phyloP scores from a whole-genome alignment of 2,113 vertebrate species.

The Chaenogobius annularis region DNA sequence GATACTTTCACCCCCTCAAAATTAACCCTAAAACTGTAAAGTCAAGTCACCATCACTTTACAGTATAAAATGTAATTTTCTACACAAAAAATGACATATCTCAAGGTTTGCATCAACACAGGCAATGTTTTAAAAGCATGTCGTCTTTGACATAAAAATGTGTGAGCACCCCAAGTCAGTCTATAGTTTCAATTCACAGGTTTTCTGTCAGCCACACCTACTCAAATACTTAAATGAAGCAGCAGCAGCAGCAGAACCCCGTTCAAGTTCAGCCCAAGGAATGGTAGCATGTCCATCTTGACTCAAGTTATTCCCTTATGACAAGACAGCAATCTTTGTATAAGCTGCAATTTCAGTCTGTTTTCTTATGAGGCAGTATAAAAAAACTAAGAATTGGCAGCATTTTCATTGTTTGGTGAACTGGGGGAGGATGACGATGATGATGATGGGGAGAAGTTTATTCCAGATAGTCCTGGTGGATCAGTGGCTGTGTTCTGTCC shows the following conservation, averaged over 20 bases:
- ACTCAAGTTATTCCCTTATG: slow-evolving; percentile 25
- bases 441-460: slow-evolving; percentile 91
- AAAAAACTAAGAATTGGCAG: slow-evolving; percentile 84
- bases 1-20: slow-evolving; percentile 26
- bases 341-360: slow-evolving; percentile 30
- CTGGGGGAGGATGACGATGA: slow-evolving; percentile 86
- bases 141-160: slow-evolving; percentile 53
- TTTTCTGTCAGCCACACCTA: slow-evolving; percentile 26
- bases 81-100: slow-evolving; percentile 45
- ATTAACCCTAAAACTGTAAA: slow-evolving; percentile 30
- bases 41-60: slow-evolving; percentile 31
- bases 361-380: slow-evolving; percentile 8
- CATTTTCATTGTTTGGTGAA: slow-evolving; percentile 89
- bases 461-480: slow-evolving; percentile 88
- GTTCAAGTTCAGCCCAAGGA: slow-evolving; percentile 30
- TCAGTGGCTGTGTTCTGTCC: slow-evolving; percentile 98
- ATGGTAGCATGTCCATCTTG: slow-evolving; percentile 39
- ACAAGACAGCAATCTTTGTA: slow-evolving; percentile 29
- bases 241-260: slow-evolving; percentile 29
- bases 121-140: slow-evolving; percentile 43
- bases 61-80: slow-evolving; percentile 38
- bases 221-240: slow-evolving; percentile 17
- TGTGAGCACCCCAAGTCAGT: slow-evolving; percentile 30
- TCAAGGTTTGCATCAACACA: slow-evolving; percentile 35
- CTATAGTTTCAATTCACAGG: slow-evolving; percentile 26